phyloP scores from a whole-genome alignment of 2,113 vertebrate species.

The Platichthys stellatus region DNA sequence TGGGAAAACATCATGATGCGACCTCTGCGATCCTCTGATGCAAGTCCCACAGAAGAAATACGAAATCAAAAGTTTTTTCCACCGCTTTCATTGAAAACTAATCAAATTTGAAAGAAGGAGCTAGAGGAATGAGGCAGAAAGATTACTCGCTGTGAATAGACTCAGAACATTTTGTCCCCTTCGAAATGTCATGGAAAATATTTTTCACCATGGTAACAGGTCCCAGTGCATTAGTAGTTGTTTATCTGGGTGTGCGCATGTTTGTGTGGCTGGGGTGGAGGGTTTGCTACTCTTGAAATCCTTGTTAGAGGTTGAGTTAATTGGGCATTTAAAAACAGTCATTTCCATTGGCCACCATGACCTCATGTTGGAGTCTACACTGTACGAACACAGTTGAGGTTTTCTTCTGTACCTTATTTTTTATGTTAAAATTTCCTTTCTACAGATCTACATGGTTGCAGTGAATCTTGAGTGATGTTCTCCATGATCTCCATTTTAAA shows the following conservation, averaged over 20 bases:
- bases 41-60: not conserved
- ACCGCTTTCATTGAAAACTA: not conserved
- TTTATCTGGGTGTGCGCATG: not conserved
- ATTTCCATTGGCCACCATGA: not conserved
- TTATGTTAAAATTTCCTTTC: accelerated
- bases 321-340: not conserved
- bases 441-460: not conserved
- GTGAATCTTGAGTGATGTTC: not conserved
- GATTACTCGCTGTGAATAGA: slow-evolving; percentile 21
- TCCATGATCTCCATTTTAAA: too few species aligned
- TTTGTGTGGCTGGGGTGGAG: not conserved
- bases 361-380: not conserved
- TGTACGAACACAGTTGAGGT: not conserved
- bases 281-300: not conserved
- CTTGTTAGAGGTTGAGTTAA: not conserved
- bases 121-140: not conserved
- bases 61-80: not conserved
- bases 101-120: not conserved
- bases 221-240: not conserved
- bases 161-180: slow-evolving; percentile 32
- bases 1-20: not conserved
- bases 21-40: not conserved
- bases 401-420: not conserved
- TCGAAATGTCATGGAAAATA: slow-evolving; percentile 47
- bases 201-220: slow-evolving; percentile 42